A percentile compares a stretch with the other conserved stretches of the same genome.
Evolutionary conservation across 1,140 invertebrate species (phyloP).

Genomic region (Hyles euphorbiae): DNA sequence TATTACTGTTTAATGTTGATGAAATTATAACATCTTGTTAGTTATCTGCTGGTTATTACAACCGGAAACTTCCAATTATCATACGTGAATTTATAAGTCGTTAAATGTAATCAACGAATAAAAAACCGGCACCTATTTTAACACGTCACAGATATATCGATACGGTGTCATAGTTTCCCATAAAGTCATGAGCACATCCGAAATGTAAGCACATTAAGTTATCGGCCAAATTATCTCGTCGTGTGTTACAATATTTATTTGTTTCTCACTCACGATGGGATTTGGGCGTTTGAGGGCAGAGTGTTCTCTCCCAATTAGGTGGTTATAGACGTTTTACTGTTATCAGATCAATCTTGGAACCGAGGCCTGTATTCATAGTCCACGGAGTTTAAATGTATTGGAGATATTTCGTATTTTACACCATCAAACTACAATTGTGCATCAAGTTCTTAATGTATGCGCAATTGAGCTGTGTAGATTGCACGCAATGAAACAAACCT

Average conservation of each 20-base stretch:
- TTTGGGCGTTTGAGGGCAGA: constrained; percentile 52
- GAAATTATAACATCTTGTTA: too few relatives aligned
- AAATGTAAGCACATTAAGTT: constrained; percentile 75
- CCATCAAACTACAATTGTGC: too few relatives aligned
- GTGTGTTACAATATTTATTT: constrained; percentile 73
- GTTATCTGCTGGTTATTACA: constrained; percentile 3
- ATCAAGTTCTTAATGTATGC: too few relatives aligned
- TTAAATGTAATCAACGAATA: constrained; percentile 6
- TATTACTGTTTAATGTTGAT: neutral
- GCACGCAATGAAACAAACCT: too few relatives aligned
- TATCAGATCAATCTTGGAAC: constrained; percentile 63
- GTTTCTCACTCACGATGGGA: constrained; percentile 59
- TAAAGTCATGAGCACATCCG: constrained; percentile 73
- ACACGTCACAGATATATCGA: constrained; percentile 6
- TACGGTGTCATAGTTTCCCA: constrained; percentile 51
- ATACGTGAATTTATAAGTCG: constrained; percentile 9
- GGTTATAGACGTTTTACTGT: constrained; percentile 74
- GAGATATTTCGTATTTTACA: too few relatives aligned
- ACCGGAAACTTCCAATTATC: constrained; percentile 13
- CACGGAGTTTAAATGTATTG: neutral
- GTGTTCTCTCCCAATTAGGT: constrained; percentile 73
- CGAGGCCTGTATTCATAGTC: constrained; percentile 52
- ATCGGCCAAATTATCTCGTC: constrained; percentile 68
- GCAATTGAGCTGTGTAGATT: too few relatives aligned
- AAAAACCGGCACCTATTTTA: constrained; percentile 10